phyloP scores from a whole-genome alignment of 2,888 invertebrate genomes.

The Dascillus cervinus region DNA sequence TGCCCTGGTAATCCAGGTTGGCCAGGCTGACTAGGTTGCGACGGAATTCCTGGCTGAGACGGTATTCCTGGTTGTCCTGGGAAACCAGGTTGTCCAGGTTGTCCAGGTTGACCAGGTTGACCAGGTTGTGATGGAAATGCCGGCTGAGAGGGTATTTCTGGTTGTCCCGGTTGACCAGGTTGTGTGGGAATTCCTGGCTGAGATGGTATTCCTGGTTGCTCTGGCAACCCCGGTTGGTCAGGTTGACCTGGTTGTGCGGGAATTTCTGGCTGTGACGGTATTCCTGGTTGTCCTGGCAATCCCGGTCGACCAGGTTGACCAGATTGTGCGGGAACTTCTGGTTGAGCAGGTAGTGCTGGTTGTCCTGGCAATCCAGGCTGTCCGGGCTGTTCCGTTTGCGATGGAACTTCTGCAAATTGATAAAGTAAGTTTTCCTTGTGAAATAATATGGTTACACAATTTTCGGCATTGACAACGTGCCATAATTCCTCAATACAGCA shows the following conservation, averaged over 20 bases:
- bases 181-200: slow-evolving; percentile 54
- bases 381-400: slow-evolving; percentile 7
- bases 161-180: slow-evolving; percentile 18
- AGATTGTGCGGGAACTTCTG: slow-evolving; percentile 14
- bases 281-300: slow-evolving; percentile 8
- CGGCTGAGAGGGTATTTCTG: not conserved
- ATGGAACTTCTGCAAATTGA: slow-evolving; percentile 7
- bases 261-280: slow-evolving; percentile 12
- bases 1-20: slow-evolving; percentile 38
- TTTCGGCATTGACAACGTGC: no score
- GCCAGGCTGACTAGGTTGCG: slow-evolving; percentile 9
- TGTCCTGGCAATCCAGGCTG: slow-evolving; percentile 16
- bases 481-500: no score
- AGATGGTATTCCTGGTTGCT: slow-evolving; percentile 8
- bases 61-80: slow-evolving; percentile 7
- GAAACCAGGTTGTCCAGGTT: slow-evolving; percentile 11
- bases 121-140: slow-evolving; percentile 7
- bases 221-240: slow-evolving; percentile 10
- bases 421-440: slow-evolving; percentile 8
- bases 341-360: slow-evolving; percentile 12
- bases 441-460: slow-evolving; percentile 7
- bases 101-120: slow-evolving; percentile 10
- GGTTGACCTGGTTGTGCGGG: slow-evolving; percentile 9
- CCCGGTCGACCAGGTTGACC: slow-evolving; percentile 12
- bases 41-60: slow-evolving; percentile 10